A percentile compares a stretch with the other conserved stretches of the same genome.
Conservation (phyloP, 2,797 vertebrate species). For the Phyllotis vaccarum region DNA sequence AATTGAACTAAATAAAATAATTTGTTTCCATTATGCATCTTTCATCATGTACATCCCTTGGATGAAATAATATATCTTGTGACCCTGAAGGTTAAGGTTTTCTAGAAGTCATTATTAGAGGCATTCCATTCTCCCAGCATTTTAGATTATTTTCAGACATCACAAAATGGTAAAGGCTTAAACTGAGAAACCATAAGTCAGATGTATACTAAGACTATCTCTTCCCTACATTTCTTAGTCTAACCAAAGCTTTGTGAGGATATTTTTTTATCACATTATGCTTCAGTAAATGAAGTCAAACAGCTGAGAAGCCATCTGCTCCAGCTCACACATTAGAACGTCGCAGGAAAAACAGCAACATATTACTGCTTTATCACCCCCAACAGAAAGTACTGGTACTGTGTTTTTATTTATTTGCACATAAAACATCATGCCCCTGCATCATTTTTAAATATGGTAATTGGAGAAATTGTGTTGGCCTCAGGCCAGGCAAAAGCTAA, state of each 20-base stretch:
- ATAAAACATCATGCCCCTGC: background rate
- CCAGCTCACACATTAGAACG: background rate
- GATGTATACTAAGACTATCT: background rate
- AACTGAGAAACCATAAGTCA: background rate
- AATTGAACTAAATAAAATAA: constrained; percentile 44
- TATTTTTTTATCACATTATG: background rate
- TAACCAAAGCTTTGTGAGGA: background rate
- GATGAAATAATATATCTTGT: constrained; percentile 7
- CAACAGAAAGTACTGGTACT: background rate
- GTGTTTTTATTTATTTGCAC: constrained; percentile 68
- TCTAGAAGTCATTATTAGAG: constrained; percentile 24
- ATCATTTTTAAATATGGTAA: constrained; percentile 57
- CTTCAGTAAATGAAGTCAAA: background rate
- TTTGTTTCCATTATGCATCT: constrained; percentile 48
- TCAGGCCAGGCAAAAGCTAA: constrained; percentile 50
- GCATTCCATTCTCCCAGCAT: background rate
- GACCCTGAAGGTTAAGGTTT: background rate
- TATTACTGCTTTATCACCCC: constrained; percentile 21
- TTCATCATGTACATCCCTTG: background rate
- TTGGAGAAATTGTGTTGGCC: constrained; percentile 64
- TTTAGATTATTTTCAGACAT: background rate
- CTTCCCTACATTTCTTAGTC: background rate
- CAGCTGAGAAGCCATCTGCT: background rate
- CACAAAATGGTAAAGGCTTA: background rate
- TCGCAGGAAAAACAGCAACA: constrained; percentile 45